Percentiles rank a stretch among this genome's conserved stretches.
Evolutionary conservation across 1,140 invertebrate genomes (phyloP).

Genomic region (Branchinecta lindahli): DNA sequence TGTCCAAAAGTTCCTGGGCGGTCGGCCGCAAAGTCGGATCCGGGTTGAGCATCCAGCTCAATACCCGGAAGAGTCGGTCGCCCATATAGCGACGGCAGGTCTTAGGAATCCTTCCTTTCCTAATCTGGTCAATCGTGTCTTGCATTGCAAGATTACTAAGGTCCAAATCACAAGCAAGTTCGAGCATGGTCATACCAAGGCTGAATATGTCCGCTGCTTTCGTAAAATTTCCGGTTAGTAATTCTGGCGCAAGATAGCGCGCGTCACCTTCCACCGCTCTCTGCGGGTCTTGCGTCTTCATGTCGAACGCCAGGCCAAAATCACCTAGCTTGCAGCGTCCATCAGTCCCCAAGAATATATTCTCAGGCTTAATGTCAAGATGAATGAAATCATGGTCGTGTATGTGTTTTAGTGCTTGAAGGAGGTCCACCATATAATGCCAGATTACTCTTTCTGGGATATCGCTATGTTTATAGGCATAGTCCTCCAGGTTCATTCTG

Average conservation of each 20-base stretch:
- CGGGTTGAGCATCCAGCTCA: conserved; percentile 41
- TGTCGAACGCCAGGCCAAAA: conserved; percentile 52
- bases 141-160: conserved; percentile 27
- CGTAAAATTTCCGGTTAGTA: conserved; percentile 45
- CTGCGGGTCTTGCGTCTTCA: conserved; percentile 29
- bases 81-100: conserved; percentile 27
- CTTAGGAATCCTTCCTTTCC: conserved; percentile 37
- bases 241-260: conserved; percentile 55
- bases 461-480: conserved; percentile 33
- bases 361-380: conserved; percentile 60
- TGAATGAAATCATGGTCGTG: conserved; percentile 50
- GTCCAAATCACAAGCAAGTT: conserved; percentile 51
- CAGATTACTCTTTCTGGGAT: conserved; percentile 36
- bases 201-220: conserved; percentile 46
- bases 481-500: conserved; percentile 30
- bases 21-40: conserved; percentile 37
- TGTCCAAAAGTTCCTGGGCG: conserved; percentile 35
- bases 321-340: conserved; percentile 52
- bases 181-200: conserved; percentile 53
- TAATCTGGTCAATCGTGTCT: conserved; percentile 29
- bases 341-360: conserved; percentile 46
- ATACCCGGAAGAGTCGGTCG: conserved; percentile 27
- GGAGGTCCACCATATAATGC: conserved; percentile 39
- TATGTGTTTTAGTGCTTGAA: conserved; percentile 45
- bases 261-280: conserved; percentile 51